phyloP scores from a whole-genome alignment of 2,888 invertebrate species.

The Nephrocerus scutellatus region DNA sequence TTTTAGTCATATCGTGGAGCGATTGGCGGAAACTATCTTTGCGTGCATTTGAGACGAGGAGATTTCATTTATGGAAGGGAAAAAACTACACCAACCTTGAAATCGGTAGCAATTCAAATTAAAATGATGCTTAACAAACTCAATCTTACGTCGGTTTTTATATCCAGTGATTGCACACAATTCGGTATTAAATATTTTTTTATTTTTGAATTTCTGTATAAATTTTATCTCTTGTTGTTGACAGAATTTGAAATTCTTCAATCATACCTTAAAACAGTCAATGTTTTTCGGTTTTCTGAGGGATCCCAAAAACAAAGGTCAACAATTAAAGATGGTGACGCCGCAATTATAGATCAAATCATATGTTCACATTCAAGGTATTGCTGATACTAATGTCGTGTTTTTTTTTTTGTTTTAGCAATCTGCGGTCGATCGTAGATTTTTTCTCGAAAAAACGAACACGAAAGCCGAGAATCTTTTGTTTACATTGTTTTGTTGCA shows the following conservation, averaged over 20 bases:
- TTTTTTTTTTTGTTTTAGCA: too few species aligned
- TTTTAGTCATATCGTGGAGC: conserved; percentile 50
- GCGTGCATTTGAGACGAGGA: conserved; percentile 77
- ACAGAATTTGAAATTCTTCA: conserved; percentile 40
- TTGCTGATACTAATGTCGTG: too few species aligned
- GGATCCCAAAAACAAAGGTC: conserved; percentile 36
- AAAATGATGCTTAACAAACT: conserved; percentile 53
- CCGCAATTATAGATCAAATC: conserved; percentile 92
- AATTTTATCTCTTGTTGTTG: conserved; percentile 2
- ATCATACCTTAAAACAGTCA: conserved; percentile 34
- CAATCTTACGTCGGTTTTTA: conserved; percentile 59
- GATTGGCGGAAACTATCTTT: conserved; percentile 65
- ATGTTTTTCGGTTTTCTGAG: conserved; percentile 35
- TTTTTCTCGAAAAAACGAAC: too few species aligned
- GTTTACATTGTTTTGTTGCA: too few species aligned
- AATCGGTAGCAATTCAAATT: conserved; percentile 70
- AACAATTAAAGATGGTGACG: conserved; percentile 64
- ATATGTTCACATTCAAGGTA: conserved; percentile 77
- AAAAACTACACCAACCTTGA: conserved; percentile 70
- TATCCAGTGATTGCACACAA: conserved; percentile 76
- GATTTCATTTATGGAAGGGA: conserved; percentile 76
- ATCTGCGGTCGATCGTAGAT: too few species aligned
- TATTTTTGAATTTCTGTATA: too few species aligned
- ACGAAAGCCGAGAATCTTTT: too few species aligned
- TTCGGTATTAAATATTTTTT: conserved; percentile 45